phyloP scores from a whole-genome alignment of 2,797 vertebrate genomes.

The Chrosomus eos region DNA sequence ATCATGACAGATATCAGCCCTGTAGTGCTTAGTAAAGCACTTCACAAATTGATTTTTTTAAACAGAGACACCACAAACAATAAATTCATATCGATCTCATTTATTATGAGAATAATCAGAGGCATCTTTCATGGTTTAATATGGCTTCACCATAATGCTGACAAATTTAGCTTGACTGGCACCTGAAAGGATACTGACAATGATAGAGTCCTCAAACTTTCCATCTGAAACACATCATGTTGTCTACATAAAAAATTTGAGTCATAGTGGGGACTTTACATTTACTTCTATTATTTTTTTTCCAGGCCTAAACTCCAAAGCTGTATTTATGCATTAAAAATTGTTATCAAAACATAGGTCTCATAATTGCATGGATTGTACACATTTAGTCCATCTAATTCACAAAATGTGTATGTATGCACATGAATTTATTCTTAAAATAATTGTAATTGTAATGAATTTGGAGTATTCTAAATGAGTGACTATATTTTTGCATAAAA shows the following conservation, averaged over 20 bases:
- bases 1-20: slow-evolving; percentile 42
- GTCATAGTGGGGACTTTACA: background rate
- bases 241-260: background rate
- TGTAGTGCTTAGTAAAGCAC: slow-evolving; percentile 35
- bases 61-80: slow-evolving; percentile 21
- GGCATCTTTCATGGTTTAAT: slow-evolving; percentile 39
- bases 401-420: background rate
- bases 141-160: slow-evolving; percentile 10
- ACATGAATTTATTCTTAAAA: background rate
- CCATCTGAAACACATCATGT: background rate
- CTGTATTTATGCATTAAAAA: background rate
- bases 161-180: background rate
- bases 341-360: too few species aligned
- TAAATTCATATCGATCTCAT: slow-evolving; percentile 1
- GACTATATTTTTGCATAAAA: background rate
- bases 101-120: slow-evolving; percentile 39
- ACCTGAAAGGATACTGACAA: slow-evolving; percentile 2
- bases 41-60: slow-evolving; percentile 44
- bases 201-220: background rate
- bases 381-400: background rate
- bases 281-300: background rate
- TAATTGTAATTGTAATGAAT: background rate
- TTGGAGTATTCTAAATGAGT: background rate
- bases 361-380: background rate
- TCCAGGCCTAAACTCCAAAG: background rate